Evolutionary conservation across 2,888 invertebrate species (phyloP).

Genomic region (Patella pellucida): DNA sequence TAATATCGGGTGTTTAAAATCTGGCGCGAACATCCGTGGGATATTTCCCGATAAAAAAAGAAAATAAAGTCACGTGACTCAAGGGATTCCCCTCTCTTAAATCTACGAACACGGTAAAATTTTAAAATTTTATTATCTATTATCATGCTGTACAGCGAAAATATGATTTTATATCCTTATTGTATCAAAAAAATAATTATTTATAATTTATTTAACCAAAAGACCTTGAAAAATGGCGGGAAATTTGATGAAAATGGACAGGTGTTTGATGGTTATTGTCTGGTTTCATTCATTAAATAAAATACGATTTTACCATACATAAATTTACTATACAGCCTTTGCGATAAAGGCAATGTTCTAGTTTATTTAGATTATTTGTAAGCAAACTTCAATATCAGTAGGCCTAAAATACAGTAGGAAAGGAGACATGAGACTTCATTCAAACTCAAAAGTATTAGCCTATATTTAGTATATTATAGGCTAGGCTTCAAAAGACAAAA

Average conservation of each 20-base stretch:
- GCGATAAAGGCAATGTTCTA: no score
- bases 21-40: constrained; percentile 64
- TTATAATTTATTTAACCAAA: neutral
- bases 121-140: neutral
- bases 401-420: no score
- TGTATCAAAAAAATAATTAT: neutral
- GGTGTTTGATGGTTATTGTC: neutral
- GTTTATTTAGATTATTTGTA: no score
- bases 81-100: neutral
- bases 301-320: no score
- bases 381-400: no score
- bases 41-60: constrained; percentile 15
- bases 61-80: constrained; percentile 22
- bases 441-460: no score
- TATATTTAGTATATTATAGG: no score
- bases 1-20: constrained; percentile 58
- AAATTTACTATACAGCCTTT: no score
- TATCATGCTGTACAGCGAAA: neutral
- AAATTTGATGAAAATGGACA: constrained; percentile 1
- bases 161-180: neutral
- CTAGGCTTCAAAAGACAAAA: no score
- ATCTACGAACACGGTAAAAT: neutral
- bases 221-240: constrained; percentile 19
- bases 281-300: no score
- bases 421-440: no score